These are phyloP conservation scores for Eunapius fragilis DNA, from an alignment of 37 sponge, comb jelly and placozoan genomes.

Conservation along the genomic window DNA sequence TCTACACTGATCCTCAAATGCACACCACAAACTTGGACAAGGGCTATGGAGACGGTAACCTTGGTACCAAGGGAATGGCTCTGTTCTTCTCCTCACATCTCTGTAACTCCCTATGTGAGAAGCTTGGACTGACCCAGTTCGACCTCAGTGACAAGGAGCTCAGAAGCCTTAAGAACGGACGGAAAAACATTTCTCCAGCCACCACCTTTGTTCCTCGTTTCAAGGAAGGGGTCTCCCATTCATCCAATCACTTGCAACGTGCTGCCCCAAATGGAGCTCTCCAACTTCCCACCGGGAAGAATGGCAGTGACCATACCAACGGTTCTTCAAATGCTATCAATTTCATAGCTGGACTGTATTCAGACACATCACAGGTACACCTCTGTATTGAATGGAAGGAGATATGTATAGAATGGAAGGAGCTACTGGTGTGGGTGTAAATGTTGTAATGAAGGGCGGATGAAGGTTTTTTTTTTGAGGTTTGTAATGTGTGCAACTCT, in stretches of 20 bases:
- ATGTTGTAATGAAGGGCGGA: no score
- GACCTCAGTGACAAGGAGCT: constrained; percentile 63
- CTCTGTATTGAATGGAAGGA: not conserved
- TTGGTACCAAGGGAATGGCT: constrained; percentile 88
- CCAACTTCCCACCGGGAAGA: not conserved
- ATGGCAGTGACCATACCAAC: no score
- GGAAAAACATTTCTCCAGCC: constrained; percentile 37
- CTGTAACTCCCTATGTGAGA: constrained; percentile 81
- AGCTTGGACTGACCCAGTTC: constrained; percentile 68
- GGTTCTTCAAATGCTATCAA: not conserved
- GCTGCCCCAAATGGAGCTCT: not conserved
- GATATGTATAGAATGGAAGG: no score
- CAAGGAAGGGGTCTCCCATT: not conserved
- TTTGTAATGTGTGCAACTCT: no score
- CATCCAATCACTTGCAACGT: not conserved
- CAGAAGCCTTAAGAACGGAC: constrained; percentile 4
- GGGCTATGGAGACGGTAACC: constrained; percentile 88
- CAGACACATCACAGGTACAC: not conserved
- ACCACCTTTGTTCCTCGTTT: constrained; percentile 12
- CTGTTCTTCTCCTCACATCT: constrained; percentile 91
- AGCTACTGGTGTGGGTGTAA: no score
- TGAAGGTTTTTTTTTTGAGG: no score
- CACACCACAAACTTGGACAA: constrained; percentile 69
- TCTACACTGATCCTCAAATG: constrained; percentile 97
- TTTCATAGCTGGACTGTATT: not conserved